phyloP scores from a whole-genome alignment of 2,797 vertebrate genomes.

The Hippoglossus hippoglossus region DNA sequence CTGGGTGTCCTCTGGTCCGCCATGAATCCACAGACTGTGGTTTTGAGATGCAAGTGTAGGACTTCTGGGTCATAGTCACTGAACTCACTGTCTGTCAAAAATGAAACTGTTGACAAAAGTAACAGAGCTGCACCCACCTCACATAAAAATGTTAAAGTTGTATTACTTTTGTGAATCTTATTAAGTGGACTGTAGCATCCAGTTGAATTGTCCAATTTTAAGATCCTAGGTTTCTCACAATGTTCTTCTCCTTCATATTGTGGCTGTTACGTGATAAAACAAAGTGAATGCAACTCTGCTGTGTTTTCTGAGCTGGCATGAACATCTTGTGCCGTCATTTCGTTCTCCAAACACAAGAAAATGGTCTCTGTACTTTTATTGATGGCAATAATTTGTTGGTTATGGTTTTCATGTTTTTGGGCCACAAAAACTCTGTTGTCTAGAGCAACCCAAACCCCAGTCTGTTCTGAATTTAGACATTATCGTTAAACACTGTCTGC shows the following conservation, averaged over 20 bases:
- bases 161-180: background rate
- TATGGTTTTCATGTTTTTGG: conserved; percentile 38
- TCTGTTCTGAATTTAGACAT: conserved; percentile 38
- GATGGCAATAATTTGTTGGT: conserved; percentile 57
- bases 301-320: background rate
- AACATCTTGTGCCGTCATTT: conserved; percentile 39
- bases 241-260: background rate
- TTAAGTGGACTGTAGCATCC: background rate
- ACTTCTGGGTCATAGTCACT: too few relatives aligned
- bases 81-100: too few relatives aligned
- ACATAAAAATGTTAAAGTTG: too few relatives aligned
- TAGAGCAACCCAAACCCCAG: conserved; percentile 18
- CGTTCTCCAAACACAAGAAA: conserved; percentile 31
- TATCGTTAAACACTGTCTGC: conserved; percentile 50
- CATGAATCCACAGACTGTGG: too few relatives aligned
- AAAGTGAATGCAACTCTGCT: background rate
- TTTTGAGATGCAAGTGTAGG: too few relatives aligned
- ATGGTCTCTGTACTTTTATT: conserved; percentile 50
- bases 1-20: too few relatives aligned
- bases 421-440: conserved; percentile 30
- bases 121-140: too few relatives aligned
- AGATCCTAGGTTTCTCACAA: background rate
- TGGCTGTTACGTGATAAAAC: conserved; percentile 25
- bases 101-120: too few relatives aligned
- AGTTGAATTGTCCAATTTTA: conserved; percentile 8